Percentiles rank a stretch among this genome's conserved stretches.
These are phyloP conservation scores for Heliconius congener DNA, from an alignment of 1,140 invertebrate genomes.

Conservation along the genomic window DNA sequence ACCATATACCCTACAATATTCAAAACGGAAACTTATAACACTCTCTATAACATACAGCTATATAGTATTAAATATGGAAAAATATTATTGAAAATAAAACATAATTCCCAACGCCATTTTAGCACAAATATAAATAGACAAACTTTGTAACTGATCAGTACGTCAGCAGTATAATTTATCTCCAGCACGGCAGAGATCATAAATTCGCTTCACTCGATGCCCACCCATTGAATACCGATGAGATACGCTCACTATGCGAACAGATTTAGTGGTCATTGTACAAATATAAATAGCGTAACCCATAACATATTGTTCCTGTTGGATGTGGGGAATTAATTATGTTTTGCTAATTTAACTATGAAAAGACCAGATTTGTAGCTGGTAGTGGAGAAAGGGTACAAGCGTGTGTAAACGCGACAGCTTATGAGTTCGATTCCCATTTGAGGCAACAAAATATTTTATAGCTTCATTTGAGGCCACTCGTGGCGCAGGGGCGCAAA, in stretches of 20 bases:
- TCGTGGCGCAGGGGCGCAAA: too few relatives aligned
- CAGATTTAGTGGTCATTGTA: conserved; percentile 31
- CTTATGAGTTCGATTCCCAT: too few relatives aligned
- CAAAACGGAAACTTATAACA: too few relatives aligned
- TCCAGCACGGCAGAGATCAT: conserved; percentile 34
- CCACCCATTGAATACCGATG: conserved; percentile 33
- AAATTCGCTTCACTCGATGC: conserved; percentile 35
- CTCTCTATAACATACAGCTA: too few relatives aligned
- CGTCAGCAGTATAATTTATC: conserved; percentile 33
- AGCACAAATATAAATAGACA: background rate
- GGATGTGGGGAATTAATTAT: background rate
- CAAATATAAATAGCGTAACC: conserved; percentile 25
- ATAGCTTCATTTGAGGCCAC: too few relatives aligned
- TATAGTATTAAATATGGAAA: too few relatives aligned
- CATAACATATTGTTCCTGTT: background rate
- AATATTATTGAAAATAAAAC: background rate
- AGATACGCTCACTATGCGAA: conserved; percentile 33
- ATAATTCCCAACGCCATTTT: background rate
- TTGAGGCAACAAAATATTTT: too few relatives aligned
- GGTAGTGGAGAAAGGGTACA: too few relatives aligned
- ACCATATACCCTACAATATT: too few relatives aligned
- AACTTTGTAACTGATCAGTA: conserved; percentile 26
- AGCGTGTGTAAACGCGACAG: too few relatives aligned
- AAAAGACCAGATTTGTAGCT: background rate
- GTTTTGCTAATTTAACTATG: background rate